A percentile compares a stretch with the other conserved stretches of the same genome.
Conservation (phyloP, 2,797 vertebrate genomes). For the Gastrophryne carolinensis region DNA sequence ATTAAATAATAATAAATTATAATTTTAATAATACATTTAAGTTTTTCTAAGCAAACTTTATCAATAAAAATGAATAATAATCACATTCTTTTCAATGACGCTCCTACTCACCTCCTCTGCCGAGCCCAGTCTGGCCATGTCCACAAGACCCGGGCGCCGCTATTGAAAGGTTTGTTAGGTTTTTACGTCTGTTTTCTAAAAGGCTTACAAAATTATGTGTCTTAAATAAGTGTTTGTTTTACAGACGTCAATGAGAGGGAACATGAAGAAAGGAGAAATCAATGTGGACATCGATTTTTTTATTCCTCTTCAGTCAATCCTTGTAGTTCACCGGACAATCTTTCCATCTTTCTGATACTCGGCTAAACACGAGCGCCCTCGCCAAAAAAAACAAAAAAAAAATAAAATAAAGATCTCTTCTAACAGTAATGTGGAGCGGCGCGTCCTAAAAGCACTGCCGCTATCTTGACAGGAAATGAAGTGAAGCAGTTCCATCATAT, state of each 20-base stretch:
- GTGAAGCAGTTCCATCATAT: too few species aligned
- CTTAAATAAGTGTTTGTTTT: constrained; percentile 31
- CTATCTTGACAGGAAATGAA: background rate
- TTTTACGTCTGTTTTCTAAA: background rate
- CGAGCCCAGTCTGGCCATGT: too few species aligned
- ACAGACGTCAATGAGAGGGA: constrained; percentile 28
- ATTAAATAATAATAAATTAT: too few species aligned
- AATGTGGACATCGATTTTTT: constrained; percentile 23
- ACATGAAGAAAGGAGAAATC: constrained; percentile 20
- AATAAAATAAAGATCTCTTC: background rate
- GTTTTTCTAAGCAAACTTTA: too few species aligned
- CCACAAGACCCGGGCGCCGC: too few species aligned
- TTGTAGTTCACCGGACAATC: constrained; percentile 1
- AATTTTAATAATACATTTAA: too few species aligned
- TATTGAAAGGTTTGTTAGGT: background rate
- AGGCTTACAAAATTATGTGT: constrained; percentile 11
- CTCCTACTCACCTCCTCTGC: too few species aligned
- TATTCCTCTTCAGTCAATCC: constrained; percentile 14
- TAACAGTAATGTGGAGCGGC: background rate
- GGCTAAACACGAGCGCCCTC: background rate
- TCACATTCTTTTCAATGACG: too few species aligned
- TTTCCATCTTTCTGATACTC: background rate
- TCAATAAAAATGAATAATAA: too few species aligned
- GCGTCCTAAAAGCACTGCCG: background rate
- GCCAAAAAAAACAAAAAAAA: background rate